Base-by-base conservation (phyloP, 2,888 invertebrate genomes). In the Alentia gelatinosa region DNA sequence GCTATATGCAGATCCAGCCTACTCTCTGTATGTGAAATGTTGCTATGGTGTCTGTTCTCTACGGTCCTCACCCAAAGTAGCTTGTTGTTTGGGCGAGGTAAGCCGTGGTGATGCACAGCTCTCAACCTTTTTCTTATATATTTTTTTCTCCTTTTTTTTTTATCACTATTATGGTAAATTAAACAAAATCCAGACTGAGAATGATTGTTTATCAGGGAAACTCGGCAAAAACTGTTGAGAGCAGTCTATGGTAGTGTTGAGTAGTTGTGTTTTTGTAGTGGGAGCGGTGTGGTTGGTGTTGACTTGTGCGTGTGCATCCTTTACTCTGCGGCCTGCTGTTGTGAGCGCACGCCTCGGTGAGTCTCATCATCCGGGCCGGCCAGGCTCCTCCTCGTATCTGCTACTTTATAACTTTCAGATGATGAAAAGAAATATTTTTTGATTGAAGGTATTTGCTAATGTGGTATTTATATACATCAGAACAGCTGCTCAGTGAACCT, bases 1-100 rank as follows among this genome's bases (percentile, higher is more conserved):
- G 99, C 96, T 99, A 99, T 63, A 84, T 90, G 86, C 90, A 90
- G 63, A 90, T 90, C 30, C 90, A 84, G 19, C 90, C 90, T 7
- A 83, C 33, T 33, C 90, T 90, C 23, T 86, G 86, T 50, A 86
- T 86, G 86, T 86, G 47, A 33, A n/a, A 30, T 86, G 86, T 86
- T 86, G 86, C 86, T 47, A 9, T 12, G 79, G 79, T 86, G 26
- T 15, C 47, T 86, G 86, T 86, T 86, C 47, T 86, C 9, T 33
- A 86, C 47, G 86, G 86, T 47, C 50, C 35, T 30, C 35, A 42
- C 47, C 50, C 50, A 30, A 47, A 19, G 35, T 79, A 79, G 79
- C 30, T 86, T 86, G 86, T 86, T 86, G 86, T 86, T 23, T 30
- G 86, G 86, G 86, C 4, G 47, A 33, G 86, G 86, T 26, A 74